phyloP scores from a whole-genome alignment of 2,113 vertebrate genomes.

The Sialia sialis region DNA sequence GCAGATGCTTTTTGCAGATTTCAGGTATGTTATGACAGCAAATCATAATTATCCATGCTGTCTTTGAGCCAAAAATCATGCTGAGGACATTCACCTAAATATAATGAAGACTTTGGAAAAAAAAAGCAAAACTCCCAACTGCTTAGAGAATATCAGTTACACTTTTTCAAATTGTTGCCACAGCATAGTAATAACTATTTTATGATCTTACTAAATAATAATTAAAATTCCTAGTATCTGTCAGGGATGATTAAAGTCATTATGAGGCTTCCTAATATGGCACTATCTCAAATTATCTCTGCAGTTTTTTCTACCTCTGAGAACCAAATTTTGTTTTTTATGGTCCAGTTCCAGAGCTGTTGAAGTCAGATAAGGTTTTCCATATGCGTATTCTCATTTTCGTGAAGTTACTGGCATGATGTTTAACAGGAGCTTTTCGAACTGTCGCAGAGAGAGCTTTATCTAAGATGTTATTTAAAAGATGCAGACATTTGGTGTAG shows the following conservation, averaged over 20 bases:
- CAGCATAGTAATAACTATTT: background rate
- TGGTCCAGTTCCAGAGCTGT: background rate
- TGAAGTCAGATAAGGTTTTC: background rate
- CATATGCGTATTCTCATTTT: rapidly evolving
- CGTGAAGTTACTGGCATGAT: rapidly evolving
- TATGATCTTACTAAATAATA: background rate
- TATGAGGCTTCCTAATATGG: background rate
- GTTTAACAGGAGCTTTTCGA: background rate
- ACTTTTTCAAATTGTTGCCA: background rate
- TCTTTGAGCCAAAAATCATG: background rate
- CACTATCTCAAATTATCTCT: background rate
- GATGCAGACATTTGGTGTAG: rapidly evolving
- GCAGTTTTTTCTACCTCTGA: background rate
- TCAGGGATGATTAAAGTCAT: background rate
- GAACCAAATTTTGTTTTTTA: background rate
- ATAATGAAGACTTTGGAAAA: background rate
- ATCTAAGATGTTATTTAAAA: rapidly evolving
- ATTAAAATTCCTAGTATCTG: background rate
- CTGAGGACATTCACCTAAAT: background rate
- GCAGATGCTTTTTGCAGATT: background rate
- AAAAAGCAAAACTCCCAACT: background rate
- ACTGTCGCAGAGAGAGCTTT: rapidly evolving
- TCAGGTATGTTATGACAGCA: background rate
- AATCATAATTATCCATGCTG: background rate
- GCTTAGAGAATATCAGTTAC: background rate